Conservation (phyloP, 1,140 invertebrate species). For the Drosophila santomea region DNA sequence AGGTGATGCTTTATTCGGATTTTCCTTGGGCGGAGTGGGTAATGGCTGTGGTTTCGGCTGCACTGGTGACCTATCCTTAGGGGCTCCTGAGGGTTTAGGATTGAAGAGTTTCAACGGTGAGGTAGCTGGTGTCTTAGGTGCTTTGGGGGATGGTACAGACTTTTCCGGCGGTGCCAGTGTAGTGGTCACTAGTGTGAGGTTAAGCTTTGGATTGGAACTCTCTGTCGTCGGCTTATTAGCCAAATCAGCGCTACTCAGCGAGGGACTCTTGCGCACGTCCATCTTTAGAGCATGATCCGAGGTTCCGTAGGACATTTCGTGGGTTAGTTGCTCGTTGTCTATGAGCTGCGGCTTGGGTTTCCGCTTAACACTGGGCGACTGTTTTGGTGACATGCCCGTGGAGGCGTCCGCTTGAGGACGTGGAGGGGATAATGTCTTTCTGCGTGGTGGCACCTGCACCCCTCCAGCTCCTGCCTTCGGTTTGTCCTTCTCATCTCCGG, state of each 20-base stretch:
- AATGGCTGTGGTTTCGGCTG: constrained; percentile 40
- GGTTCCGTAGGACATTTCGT: constrained; percentile 83
- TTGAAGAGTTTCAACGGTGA: constrained; percentile 58
- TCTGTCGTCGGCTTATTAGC: constrained; percentile 5
- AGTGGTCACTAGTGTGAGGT: constrained; percentile 60
- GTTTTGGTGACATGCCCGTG: constrained; percentile 73
- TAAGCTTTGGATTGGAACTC: constrained; percentile 51
- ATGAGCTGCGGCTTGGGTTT: constrained; percentile 76
- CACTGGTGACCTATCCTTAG: constrained; percentile 49
- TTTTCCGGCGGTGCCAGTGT: constrained; percentile 49
- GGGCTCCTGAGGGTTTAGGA: constrained; percentile 19
- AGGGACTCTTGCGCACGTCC: constrained; percentile 75
- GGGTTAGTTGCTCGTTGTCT: constrained; percentile 78
- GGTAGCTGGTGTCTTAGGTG: constrained; percentile 39
- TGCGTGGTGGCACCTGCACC: constrained; percentile 60
- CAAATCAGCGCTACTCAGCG: constrained; percentile 60
- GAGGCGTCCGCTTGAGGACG: constrained; percentile 70
- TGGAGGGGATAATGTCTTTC: constrained; percentile 74
- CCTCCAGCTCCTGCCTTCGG: constrained; percentile 29
- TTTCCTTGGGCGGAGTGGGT: constrained; percentile 42
- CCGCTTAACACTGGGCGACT: constrained; percentile 69
- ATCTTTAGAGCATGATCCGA: constrained; percentile 71
- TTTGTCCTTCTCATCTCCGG: constrained; percentile 56
- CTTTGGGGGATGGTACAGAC: constrained; percentile 4
- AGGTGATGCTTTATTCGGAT: constrained; percentile 20